Base-by-base conservation (phyloP, 92 coral and sea anemone species). In the Parazoanthus darwini region DNA sequence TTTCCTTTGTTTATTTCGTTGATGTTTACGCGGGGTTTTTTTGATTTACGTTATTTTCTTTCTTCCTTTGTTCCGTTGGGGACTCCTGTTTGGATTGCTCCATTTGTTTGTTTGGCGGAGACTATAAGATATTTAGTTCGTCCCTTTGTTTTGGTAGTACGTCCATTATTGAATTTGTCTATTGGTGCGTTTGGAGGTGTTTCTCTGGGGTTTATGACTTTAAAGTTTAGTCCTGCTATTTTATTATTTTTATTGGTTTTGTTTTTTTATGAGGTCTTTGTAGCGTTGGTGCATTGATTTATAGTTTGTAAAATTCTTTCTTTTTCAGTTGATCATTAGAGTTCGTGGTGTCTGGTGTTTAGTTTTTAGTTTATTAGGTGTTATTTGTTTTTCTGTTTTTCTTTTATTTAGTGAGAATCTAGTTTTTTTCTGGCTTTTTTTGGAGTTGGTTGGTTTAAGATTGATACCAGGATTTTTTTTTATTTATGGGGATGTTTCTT, bases 201-300 rank as follows among this genome's bases (percentile, higher is more conserved):
- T 74, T 74, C 78, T 26, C 16, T 74, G 16, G 78, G 39, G 33
- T 74, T 0, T 5, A 14, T 74, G 4, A 0, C 43, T 74, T 74
- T 74, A 4, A 36, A 29, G 38, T 16, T 74, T 26, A 14, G 44
- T 74, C 13, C 1, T 20, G n/a, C 1, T 67, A 16, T 22, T 5
- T 74, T 36, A 3, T 14, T 74, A 2, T 26, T 26, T 14, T 29
- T 74, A 2, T 2, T 74, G 6, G 5, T 74, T 29, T 74, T 33
- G 4, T 36, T 74, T 74, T 26, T 74, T 14, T 33, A 74, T 74
- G 78, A 74, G 20, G 13, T 74, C 78, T 74, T 74, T 74, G 78
- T 74, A n/a, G 78, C 78, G 78, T 33, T 74, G 43, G 78, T 74
- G 13, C 78, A 74, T 74, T 74, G 78, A 29, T 74, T 74, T 74